phyloP scores from a whole-genome alignment of 2,113 vertebrate genomes.

The Bagarius yarrelli region DNA sequence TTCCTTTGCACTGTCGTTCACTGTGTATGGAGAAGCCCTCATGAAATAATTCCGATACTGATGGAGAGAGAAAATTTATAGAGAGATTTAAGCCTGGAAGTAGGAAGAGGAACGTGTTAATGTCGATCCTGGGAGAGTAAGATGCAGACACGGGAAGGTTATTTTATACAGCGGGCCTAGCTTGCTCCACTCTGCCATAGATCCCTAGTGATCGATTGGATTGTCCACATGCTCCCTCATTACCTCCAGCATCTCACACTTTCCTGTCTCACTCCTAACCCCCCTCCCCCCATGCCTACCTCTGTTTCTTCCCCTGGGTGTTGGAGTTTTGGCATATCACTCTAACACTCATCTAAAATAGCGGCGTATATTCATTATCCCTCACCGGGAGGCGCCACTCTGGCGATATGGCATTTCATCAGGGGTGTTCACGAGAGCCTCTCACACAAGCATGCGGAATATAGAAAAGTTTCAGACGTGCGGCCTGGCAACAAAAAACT shows the following conservation, averaged over 20 bases:
- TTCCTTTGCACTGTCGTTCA: too few relatives aligned
- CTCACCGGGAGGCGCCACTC: constrained; percentile 35
- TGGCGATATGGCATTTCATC: constrained; percentile 26
- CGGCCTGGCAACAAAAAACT: neutral
- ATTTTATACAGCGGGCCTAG: constrained; percentile 41
- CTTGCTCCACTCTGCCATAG: constrained; percentile 38
- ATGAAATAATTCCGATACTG: neutral
- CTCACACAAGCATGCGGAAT: constrained; percentile 12
- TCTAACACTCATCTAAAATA: constrained; percentile 46
- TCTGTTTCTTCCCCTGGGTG: neutral
- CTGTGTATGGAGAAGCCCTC: neutral
- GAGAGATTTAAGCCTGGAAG: constrained; percentile 18
- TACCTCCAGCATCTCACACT: constrained; percentile 37
- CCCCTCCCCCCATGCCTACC: neutral
- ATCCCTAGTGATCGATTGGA: constrained; percentile 46
- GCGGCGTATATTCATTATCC: constrained; percentile 46
- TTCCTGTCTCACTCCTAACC: constrained; percentile 16
- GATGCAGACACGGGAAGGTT: constrained; percentile 44
- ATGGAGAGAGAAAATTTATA: neutral
- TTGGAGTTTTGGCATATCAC: neutral
- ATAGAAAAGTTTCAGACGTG: constrained; percentile 4
- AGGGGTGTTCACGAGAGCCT: constrained; percentile 22
- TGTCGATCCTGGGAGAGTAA: constrained; percentile 40
- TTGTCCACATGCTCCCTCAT: constrained; percentile 45
- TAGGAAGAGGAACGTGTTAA: constrained; percentile 3